Percentiles rank a stretch among this genome's conserved stretches.
These are phyloP conservation scores for Drosophila auraria DNA, from an alignment of 1,140 invertebrate genomes.

Conservation along the genomic window DNA sequence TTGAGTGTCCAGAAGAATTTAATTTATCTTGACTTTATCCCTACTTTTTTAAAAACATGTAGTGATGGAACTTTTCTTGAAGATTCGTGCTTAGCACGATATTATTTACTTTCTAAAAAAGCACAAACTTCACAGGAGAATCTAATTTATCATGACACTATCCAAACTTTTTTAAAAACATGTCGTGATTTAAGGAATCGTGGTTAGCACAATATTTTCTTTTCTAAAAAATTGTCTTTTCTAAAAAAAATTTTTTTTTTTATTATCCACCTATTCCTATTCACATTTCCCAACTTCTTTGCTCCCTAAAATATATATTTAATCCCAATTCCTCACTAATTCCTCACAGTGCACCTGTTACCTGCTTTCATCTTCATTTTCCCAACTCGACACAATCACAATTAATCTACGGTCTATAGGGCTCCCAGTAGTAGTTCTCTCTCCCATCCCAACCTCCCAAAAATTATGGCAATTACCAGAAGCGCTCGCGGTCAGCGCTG, in stretches of 20 bases:
- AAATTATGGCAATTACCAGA: slow-evolving; percentile 79
- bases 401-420: slow-evolving; percentile 72
- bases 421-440: slow-evolving; percentile 7
- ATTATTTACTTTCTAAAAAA: no score
- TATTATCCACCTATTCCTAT: not conserved
- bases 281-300: not conserved
- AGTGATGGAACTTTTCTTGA: no score
- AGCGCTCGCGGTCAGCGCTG: slow-evolving; percentile 69
- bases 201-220: not conserved
- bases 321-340: not conserved
- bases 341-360: slow-evolving; percentile 10
- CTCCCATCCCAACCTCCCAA: slow-evolving; percentile 24
- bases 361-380: slow-evolving; percentile 38
- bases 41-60: no score
- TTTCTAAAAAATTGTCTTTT: not conserved
- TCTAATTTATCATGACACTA: not conserved
- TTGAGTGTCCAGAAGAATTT: no score
- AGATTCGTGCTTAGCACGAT: no score
- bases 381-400: slow-evolving; percentile 57
- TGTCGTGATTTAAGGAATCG: not conserved
- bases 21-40: no score
- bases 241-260: not conserved
- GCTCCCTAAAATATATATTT: no score
- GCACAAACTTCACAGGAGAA: not conserved
- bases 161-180: not conserved